Percentiles rank a stretch among this genome's conserved stretches.
phyloP scores from a whole-genome alignment of 2,888 invertebrate genomes.

The Spialia ferax region DNA sequence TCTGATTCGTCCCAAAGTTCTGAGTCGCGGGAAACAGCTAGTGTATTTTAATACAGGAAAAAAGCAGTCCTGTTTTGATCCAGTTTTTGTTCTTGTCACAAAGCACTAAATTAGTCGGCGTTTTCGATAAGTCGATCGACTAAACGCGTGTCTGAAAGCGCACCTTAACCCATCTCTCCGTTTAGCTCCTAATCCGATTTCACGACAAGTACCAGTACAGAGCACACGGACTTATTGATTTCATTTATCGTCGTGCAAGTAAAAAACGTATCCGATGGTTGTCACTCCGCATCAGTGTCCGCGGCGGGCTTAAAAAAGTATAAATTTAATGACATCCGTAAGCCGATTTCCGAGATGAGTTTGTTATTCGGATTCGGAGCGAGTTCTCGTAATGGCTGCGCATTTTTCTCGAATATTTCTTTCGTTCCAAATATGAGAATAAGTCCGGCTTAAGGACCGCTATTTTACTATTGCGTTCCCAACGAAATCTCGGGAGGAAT shows the following conservation, averaged over 20 bases:
- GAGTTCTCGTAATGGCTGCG: slow-evolving; percentile 41
- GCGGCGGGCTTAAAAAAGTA: slow-evolving; percentile 50
- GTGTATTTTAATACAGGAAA: too few relatives aligned
- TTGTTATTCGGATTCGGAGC: slow-evolving; percentile 55
- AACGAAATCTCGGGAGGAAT: slow-evolving; percentile 8
- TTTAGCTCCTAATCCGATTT: slow-evolving; percentile 73
- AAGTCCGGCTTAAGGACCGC: slow-evolving; percentile 28
- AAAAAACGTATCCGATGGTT: slow-evolving; percentile 39
- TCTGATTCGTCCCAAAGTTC: too few relatives aligned
- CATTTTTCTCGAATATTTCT: slow-evolving; percentile 33
- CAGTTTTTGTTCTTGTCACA: too few relatives aligned
- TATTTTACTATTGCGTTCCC: slow-evolving; percentile 28
- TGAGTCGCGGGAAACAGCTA: too few relatives aligned
- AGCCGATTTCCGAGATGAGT: slow-evolving; percentile 64
- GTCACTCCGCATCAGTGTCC: slow-evolving; percentile 48
- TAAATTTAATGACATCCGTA: slow-evolving; percentile 62
- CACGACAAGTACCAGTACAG: slow-evolving; percentile 55
- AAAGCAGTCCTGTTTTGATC: too few relatives aligned
- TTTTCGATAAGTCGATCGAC: too few relatives aligned
- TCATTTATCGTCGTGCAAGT: slow-evolving; percentile 70
- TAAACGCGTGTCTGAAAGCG: too few relatives aligned
- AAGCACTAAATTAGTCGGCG: too few relatives aligned
- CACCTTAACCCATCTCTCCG: slow-evolving; percentile 33
- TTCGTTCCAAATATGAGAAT: slow-evolving; percentile 34
- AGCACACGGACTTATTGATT: slow-evolving; percentile 69